A percentile compares a stretch with the other conserved stretches of the same genome.
phyloP scores from a whole-genome alignment of 2,113 vertebrate species.

The Anseranas semipalmata region DNA sequence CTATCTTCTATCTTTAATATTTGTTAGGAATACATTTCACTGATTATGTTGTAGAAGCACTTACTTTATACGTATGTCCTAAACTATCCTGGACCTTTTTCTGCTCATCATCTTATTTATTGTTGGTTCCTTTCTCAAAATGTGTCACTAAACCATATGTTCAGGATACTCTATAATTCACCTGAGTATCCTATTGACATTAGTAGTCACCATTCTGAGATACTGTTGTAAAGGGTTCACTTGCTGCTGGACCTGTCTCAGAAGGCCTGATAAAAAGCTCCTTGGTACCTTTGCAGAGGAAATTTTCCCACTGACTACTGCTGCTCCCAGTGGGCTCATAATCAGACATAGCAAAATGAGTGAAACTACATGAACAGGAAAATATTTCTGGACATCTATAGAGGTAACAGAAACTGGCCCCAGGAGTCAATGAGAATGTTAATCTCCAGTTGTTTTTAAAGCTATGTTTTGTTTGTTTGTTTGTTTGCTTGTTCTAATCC shows the following conservation, averaged over 20 bases:
- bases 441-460: neutral
- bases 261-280: neutral
- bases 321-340: neutral
- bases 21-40: neutral
- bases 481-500: neutral
- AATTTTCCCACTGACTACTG: neutral
- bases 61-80: neutral
- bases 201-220: neutral
- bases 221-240: neutral
- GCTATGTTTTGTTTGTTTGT: neutral
- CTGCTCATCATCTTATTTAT: neutral
- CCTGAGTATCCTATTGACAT: neutral
- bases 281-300: neutral
- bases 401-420: neutral
- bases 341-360: neutral
- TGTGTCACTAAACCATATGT: neutral
- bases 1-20: neutral
- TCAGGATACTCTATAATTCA: neutral
- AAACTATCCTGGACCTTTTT: neutral
- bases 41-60: neutral
- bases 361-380: neutral
- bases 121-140: neutral
- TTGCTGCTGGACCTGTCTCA: neutral
- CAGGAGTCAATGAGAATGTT: neutral
- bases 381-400: neutral